Conservation (phyloP, 2,797 vertebrate species). For the Sebastolobus alascanus region DNA sequence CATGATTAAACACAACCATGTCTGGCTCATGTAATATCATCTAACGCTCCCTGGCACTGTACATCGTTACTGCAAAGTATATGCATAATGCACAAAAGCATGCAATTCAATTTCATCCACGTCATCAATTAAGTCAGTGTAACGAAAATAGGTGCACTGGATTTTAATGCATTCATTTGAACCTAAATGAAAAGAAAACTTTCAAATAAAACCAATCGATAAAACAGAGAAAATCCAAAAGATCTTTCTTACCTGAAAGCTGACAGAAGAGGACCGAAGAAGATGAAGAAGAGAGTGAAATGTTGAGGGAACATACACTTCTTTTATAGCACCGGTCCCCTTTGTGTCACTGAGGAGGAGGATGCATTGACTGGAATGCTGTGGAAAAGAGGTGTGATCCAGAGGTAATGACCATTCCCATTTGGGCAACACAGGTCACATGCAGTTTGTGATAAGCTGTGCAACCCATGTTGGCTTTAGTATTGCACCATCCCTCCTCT, state of each 20-base stretch:
- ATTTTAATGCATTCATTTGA: background rate
- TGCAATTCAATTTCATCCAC: constrained; percentile 1
- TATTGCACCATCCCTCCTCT: constrained; percentile 46
- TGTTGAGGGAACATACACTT: constrained; percentile 49
- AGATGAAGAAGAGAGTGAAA: constrained; percentile 25
- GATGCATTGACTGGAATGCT: constrained; percentile 65
- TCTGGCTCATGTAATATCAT: background rate
- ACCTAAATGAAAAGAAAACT: background rate
- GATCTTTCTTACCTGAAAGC: constrained; percentile 64
- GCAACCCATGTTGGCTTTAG: constrained; percentile 43
- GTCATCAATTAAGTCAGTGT: background rate
- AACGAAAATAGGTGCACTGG: background rate
- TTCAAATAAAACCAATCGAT: background rate
- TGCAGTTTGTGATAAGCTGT: constrained; percentile 58
- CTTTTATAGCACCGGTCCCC: constrained; percentile 78
- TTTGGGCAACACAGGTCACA: constrained; percentile 58
- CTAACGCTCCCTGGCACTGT: background rate
- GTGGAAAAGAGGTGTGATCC: constrained; percentile 76
- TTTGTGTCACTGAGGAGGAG: constrained; percentile 61
- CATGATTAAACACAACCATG: constrained; percentile 19
- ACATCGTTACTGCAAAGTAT: constrained; percentile 22
- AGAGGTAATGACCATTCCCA: constrained; percentile 64
- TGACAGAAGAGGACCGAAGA: background rate
- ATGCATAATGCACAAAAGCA: background rate
- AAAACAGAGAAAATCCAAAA: background rate